phyloP scores from a whole-genome alignment of 2,113 vertebrate genomes.

The Ceyx melanurus region DNA sequence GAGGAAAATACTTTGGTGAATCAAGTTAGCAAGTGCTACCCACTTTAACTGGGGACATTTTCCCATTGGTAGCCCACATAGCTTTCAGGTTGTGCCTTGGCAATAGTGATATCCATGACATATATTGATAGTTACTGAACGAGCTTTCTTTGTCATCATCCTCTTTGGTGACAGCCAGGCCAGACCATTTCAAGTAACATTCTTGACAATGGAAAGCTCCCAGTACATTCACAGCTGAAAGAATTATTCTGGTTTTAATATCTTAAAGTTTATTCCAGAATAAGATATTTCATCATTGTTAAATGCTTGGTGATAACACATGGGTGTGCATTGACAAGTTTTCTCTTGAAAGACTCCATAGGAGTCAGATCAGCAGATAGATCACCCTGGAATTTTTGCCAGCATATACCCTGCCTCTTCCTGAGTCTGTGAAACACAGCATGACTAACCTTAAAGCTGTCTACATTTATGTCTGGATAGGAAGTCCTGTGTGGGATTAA shows the following conservation, averaged over 20 bases:
- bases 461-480: background rate
- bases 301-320: background rate
- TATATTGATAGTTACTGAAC: background rate
- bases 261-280: slow-evolving; percentile 20
- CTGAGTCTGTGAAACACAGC: background rate
- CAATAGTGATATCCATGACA: background rate
- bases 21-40: background rate
- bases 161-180: background rate
- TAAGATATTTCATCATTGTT: slow-evolving; percentile 26
- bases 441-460: background rate
- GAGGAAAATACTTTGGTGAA: background rate
- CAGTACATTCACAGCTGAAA: background rate
- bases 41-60: background rate
- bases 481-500: background rate
- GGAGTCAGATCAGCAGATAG: slow-evolving; percentile 28
- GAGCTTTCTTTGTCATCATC: background rate
- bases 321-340: slow-evolving; percentile 45
- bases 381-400: background rate
- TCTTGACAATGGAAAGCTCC: background rate
- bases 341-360: slow-evolving; percentile 33
- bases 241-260: background rate
- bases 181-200: background rate
- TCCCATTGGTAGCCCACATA: rapidly evolving
- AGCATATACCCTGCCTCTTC: background rate
- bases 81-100: background rate